phyloP scores from a whole-genome alignment of 2,888 invertebrate species.

The Drosophila picticornis region DNA sequence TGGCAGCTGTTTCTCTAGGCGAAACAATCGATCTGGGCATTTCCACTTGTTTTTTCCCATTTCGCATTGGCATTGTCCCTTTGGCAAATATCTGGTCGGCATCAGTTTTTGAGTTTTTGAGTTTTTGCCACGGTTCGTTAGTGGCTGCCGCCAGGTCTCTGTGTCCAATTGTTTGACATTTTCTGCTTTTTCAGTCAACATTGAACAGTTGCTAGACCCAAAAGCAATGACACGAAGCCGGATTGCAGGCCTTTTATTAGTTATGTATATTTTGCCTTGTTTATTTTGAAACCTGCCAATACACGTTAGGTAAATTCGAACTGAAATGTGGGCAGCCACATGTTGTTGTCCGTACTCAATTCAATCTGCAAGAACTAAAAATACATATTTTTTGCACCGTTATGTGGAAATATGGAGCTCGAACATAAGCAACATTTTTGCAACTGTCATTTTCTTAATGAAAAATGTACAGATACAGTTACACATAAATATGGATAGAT shows the following conservation, averaged over 20 bases:
- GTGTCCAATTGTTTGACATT: constrained; percentile 46
- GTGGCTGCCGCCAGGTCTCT: constrained; percentile 19
- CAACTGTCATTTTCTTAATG: neutral
- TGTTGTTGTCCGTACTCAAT: constrained; percentile 66
- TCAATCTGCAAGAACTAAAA: constrained; percentile 38
- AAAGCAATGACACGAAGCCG: constrained; percentile 12
- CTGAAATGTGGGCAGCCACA: constrained; percentile 65
- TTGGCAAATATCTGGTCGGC: constrained; percentile 50
- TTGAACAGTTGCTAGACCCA: constrained; percentile 43
- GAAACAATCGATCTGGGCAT: constrained; percentile 62
- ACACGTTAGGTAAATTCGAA: constrained; percentile 53
- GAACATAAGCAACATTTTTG: neutral
- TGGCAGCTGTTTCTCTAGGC: constrained; percentile 55
- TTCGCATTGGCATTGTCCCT: constrained; percentile 49
- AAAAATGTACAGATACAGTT: neutral
- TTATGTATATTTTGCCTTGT: constrained; percentile 18
- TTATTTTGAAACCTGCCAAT: constrained; percentile 66
- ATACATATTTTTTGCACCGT: neutral
- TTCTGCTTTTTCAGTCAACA: constrained; percentile 34
- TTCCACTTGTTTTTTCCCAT: constrained; percentile 60
- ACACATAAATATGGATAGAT: neutral
- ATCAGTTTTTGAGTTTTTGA: constrained; percentile 40
- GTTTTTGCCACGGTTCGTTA: constrained; percentile 61
- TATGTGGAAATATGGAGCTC: neutral
- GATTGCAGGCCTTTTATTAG: constrained; percentile 46